phyloP scores from a whole-genome alignment of 2,888 invertebrate genomes.

The Diarsia rubi region DNA sequence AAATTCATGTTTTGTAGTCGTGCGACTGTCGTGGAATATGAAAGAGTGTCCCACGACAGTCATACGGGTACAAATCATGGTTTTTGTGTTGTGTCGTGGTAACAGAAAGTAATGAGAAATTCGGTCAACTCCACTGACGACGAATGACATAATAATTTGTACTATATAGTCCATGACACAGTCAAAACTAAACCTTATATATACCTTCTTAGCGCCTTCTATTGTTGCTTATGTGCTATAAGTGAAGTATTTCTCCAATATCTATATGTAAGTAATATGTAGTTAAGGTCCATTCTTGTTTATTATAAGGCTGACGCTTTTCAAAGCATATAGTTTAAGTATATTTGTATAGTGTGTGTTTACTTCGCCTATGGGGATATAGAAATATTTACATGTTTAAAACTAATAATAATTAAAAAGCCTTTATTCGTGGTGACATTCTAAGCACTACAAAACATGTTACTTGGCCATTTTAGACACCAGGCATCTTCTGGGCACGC shows the following conservation, averaged over 20 bases:
- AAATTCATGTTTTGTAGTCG: neutral
- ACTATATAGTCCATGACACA: neutral
- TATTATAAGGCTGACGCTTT: conserved; percentile 83
- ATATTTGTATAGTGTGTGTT: conserved; percentile 52
- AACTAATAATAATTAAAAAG: no score
- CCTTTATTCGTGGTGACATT: no score
- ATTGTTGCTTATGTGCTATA: conserved; percentile 36
- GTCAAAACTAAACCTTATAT: neutral
- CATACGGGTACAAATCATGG: neutral
- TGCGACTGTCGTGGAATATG: neutral
- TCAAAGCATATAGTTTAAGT: conserved; percentile 74
- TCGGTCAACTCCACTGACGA: neutral
- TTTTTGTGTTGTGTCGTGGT: neutral
- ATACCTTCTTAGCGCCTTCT: neutral
- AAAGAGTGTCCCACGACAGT: neutral
- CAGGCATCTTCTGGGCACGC: no score
- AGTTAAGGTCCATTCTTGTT: conserved; percentile 70
- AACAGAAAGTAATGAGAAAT: neutral
- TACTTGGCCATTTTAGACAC: no score
- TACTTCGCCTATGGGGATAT: conserved; percentile 41
- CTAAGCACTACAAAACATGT: no score
- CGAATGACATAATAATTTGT: neutral
- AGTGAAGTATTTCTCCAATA: conserved; percentile 60
- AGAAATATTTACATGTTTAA: conserved; percentile 37
- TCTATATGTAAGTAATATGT: conserved; percentile 59